These are phyloP conservation scores for Itoplectis maculator DNA, from an alignment of 2,888 invertebrate species.

Conservation along the genomic window DNA sequence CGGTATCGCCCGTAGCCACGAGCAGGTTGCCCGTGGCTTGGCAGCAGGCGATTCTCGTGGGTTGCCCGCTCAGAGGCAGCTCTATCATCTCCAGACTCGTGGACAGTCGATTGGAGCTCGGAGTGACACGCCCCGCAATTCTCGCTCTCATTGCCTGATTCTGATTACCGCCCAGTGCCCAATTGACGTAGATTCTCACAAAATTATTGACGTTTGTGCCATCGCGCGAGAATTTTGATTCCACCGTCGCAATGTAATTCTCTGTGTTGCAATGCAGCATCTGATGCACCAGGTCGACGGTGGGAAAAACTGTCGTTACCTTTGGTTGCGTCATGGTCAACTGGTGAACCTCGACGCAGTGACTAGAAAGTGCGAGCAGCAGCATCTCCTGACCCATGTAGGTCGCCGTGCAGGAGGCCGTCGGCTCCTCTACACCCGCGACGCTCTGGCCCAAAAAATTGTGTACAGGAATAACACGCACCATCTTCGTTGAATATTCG, in stretches of 20 bases:
- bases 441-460: slow-evolving; percentile 89
- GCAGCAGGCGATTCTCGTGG: slow-evolving; percentile 88
- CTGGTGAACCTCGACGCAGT: slow-evolving; percentile 87
- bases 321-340: slow-evolving; percentile 82
- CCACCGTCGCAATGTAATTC: slow-evolving; percentile 89
- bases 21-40: slow-evolving; percentile 85
- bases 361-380: slow-evolving; percentile 87
- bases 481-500: slow-evolving; percentile 85
- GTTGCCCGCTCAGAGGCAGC: slow-evolving; percentile 87
- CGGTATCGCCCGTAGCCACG: slow-evolving; percentile 84
- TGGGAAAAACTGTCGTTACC: slow-evolving; percentile 88
- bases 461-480: slow-evolving; percentile 89
- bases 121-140: slow-evolving; percentile 91
- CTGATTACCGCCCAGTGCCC: slow-evolving; percentile 86
- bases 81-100: slow-evolving; percentile 91
- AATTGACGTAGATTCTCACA: slow-evolving; percentile 91
- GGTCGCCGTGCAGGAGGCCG: slow-evolving; percentile 88
- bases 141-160: slow-evolving; percentile 88
- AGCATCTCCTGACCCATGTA: slow-evolving; percentile 85
- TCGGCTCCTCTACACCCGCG: slow-evolving; percentile 88
- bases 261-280: slow-evolving; percentile 89
- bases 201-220: slow-evolving; percentile 84
- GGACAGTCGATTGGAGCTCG: slow-evolving; percentile 88
- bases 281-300: slow-evolving; percentile 90
- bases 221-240: slow-evolving; percentile 85